Percentiles rank a stretch among this genome's conserved stretches.
Evolutionary conservation across 2,888 invertebrate genomes (phyloP).

Genomic region (Eretmocerus hayati): DNA sequence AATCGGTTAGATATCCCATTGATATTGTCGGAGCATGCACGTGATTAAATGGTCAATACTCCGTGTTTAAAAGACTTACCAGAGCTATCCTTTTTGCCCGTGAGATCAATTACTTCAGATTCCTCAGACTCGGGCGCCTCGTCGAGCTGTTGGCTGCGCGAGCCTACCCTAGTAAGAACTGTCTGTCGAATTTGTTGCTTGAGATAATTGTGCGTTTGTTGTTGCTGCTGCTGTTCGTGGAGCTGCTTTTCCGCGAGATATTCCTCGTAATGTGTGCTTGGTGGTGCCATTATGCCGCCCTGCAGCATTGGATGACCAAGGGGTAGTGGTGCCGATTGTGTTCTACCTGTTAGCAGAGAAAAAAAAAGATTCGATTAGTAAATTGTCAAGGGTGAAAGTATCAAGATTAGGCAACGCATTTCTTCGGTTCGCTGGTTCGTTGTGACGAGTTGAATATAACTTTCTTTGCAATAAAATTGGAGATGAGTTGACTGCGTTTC

Average conservation of each 20-base stretch:
- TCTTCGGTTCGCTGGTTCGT: no score
- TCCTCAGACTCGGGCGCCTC: conserved; percentile 51
- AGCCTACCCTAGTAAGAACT: conserved; percentile 65
- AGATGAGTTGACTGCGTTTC: no score
- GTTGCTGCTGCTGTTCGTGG: conserved; percentile 50
- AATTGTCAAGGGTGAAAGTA: no score
- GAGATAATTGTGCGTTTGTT: conserved; percentile 52
- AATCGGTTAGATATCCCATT: no score
- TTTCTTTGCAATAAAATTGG: no score
- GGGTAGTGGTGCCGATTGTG: conserved; percentile 88
- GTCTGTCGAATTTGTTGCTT: conserved; percentile 84
- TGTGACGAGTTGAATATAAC: no score
- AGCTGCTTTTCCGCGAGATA: conserved; percentile 52
- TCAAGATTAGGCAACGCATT: no score
- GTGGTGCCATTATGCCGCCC: conserved; percentile 47
- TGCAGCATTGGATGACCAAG: conserved; percentile 81
- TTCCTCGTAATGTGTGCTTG: conserved; percentile 50
- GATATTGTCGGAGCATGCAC: no score
- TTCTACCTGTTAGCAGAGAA: conserved; percentile 77
- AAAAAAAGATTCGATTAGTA: no score
- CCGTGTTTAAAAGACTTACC: conserved; percentile 11
- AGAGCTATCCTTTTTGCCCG: conserved; percentile 54
- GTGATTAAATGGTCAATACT: background rate
- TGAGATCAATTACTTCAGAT: conserved; percentile 68
- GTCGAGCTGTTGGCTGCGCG: conserved; percentile 59